Conservation (phyloP, 2,797 vertebrate genomes). For the Sebastes goodei region DNA sequence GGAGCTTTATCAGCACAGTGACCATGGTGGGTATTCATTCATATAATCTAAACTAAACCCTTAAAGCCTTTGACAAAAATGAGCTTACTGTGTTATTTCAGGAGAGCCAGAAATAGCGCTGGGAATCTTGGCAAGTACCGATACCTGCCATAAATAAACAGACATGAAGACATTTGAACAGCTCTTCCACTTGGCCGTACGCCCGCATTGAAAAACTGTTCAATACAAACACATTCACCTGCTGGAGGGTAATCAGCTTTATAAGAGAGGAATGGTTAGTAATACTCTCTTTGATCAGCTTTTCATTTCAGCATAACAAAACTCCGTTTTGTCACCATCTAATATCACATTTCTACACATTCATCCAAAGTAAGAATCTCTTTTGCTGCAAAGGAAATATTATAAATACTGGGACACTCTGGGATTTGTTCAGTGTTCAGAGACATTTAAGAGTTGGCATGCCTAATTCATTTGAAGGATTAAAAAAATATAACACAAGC, state of each 20-base stretch:
- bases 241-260: constrained; percentile 41
- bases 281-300: constrained; percentile 2
- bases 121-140: constrained; percentile 60
- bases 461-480: constrained; percentile 15
- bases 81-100: constrained; percentile 61
- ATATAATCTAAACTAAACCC: constrained; percentile 54
- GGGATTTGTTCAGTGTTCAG: constrained; percentile 9
- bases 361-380: not conserved
- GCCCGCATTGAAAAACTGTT: constrained; percentile 50
- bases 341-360: not conserved
- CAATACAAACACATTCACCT: constrained; percentile 55
- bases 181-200: constrained; percentile 54
- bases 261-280: not conserved
- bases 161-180: constrained; percentile 53
- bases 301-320: constrained; percentile 8
- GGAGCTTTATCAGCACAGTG: constrained; percentile 15
- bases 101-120: constrained; percentile 63
- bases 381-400: constrained; percentile 1
- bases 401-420: not conserved
- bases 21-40: constrained; percentile 56
- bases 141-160: constrained; percentile 67
- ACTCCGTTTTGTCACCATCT: constrained; percentile 1
- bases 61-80: constrained; percentile 54
- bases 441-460: constrained; percentile 9
- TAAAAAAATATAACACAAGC: not conserved